Base-by-base conservation (phyloP, 2,888 invertebrate genomes). In the Lasioglossum figueresi region DNA sequence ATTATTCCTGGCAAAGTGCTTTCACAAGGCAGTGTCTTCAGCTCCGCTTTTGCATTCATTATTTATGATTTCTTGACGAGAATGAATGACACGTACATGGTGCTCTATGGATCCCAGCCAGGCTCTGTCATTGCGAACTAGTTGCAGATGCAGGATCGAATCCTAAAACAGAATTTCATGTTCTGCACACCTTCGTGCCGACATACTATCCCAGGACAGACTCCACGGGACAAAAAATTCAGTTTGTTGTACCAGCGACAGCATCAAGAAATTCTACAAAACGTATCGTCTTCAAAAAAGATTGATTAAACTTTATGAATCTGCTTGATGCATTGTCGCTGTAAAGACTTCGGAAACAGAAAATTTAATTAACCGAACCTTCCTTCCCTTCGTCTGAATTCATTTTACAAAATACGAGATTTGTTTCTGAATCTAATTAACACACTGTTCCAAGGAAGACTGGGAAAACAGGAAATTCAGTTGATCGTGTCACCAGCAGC, bases 1-100 rank as follows among this genome's bases (percentile, higher is more conserved):
- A 70, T 82, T 82, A 84, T 77, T 76, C 76, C 23, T 66, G 34
- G 27, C 72, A 34, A 27, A 31, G 40, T n/a, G 70, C 45, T 59
- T 59, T 70, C 75, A 48, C 16, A n/a, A 16, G 19, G 4, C 27
- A 59, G 73, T 59, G 43, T 52, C 74, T 75, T 34, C 27, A 12
- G 14, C 19, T n/a, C 10, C 23, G 31, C 40, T 31, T 75, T 66
- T 34, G 16, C 40, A 70, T 77, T 40, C 59, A 70, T 75, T 83
- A 63, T 84, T 83, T 78, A 72, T 37, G 52, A 71, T 31, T 37
- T 43, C 43, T 48, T 43, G 48, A 48, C 43, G 37, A 31, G 74
- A 59, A 66, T 72, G 14, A 75, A n/a, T 34, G n/a, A 74, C 77
- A 63, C 31, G 6, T 23, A 27, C n/a, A 19, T 40, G 70, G 40